These are phyloP conservation scores for Chirona hameri DNA, from an alignment of 2,888 invertebrate species.

Conservation along the genomic window DNA sequence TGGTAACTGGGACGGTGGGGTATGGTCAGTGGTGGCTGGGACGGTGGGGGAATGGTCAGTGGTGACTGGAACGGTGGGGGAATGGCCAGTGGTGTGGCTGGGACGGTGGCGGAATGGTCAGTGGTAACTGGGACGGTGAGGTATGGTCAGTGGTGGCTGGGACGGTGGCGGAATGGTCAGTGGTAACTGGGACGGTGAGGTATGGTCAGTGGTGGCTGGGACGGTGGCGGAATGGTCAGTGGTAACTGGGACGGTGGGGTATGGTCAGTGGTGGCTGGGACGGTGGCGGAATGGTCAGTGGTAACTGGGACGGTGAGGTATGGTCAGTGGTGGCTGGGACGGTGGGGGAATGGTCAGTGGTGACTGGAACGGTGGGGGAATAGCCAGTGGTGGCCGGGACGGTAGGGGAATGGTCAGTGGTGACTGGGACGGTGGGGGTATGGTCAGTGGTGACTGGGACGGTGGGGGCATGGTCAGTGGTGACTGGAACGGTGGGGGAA, in stretches of 20 bases:
- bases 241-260: neutral
- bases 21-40: neutral
- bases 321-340: constrained; percentile 65
- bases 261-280: neutral
- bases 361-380: neutral
- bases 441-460: constrained; percentile 67
- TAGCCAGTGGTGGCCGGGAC: constrained; percentile 70
- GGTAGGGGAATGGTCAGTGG: constrained; percentile 62
- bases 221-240: constrained; percentile 67
- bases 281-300: constrained; percentile 64
- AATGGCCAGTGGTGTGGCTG: constrained; percentile 52
- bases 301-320: too few species aligned
- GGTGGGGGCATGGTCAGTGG: constrained; percentile 62
- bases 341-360: constrained; percentile 62
- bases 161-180: constrained; percentile 71
- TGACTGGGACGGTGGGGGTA: neutral
- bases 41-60: constrained; percentile 65
- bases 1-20: neutral
- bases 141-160: constrained; percentile 58
- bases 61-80: too few species aligned
- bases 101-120: constrained; percentile 75
- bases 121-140: neutral
- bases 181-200: neutral
- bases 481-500: neutral
- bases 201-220: constrained; percentile 57